Base-by-base conservation (phyloP, 2,797 vertebrate genomes). In the Decapterus maruadsi region DNA sequence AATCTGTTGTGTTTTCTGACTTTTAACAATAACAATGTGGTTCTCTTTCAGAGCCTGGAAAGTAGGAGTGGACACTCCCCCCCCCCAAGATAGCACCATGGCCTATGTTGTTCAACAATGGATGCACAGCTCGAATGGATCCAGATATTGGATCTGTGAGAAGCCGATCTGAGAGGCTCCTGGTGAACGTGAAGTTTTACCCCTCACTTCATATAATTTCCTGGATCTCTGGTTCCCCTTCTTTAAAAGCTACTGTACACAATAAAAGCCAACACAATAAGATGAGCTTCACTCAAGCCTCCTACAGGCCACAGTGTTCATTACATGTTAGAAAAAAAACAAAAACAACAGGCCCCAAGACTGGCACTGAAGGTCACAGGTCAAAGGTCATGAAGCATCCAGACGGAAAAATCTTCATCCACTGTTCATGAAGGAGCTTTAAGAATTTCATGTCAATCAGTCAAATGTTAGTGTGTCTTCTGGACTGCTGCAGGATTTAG, bases 131-230 rank as follows among this genome's bases (percentile, higher is more conserved):
- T 34, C 0, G 13, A 22, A 1, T 0, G 70, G 61, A 56, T n/a
- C 13, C 6, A 85, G 71, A 40, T 20, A 42, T 0, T 83, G 85
- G 82, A 78, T 85, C 71, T 87, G 87, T 72, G 76, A 87, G 68
- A 82, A 0, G 20, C 0, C 0, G 1, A 45, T 69, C 1, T 34
- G 45, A 46, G 1, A 16, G 13, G 4, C 6, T 67, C 8, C 36
- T 46, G 29, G 0, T 19, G 12, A 48, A 19, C 17, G 8, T 19
- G 17, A 8, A 50, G 19, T 50, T 8, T 9, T 74, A 7, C 0
- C 5, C 12, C 45, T 46, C 45, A 5, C 45, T 46, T 6, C 45
- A 46, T 46, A 26, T 26, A 26, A 26, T 17, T 19, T 46, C 45
- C 6, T 6, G 7, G 16, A 46, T 4, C 45, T 46, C 45, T 34